A percentile compares a stretch with the other conserved stretches of the same genome.
Conservation (phyloP, 2,113 vertebrate genomes). For the Marmota flaviventris region DNA sequence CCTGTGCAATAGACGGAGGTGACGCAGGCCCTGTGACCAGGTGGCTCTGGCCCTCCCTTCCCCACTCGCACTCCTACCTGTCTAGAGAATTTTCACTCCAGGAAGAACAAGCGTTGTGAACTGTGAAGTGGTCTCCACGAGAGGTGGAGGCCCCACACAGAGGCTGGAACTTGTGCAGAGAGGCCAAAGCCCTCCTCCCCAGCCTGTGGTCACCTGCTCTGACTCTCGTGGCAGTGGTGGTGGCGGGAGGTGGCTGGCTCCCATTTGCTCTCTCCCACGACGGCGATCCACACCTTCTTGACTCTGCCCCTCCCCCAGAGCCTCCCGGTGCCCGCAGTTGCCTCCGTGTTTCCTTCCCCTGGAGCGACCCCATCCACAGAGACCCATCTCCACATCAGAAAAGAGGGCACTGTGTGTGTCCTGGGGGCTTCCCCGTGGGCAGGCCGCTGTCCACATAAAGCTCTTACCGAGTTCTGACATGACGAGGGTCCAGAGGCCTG, state of each 20-base stretch:
- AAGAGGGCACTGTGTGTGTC: neutral
- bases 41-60: too few species aligned
- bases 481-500: neutral
- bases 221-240: fast-evolving
- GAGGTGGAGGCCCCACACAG: too few species aligned
- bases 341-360: neutral
- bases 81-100: neutral
- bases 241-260: neutral
- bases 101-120: neutral
- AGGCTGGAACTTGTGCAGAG: neutral
- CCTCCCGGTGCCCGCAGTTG: neutral
- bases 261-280: neutral
- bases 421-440: neutral
- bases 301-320: neutral
- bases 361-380: neutral
- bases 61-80: neutral
- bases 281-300: neutral
- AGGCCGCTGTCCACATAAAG: neutral
- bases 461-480: neutral
- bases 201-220: neutral
- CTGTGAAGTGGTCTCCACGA: neutral
- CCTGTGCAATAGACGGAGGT: neutral
- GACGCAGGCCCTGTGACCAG: fast-evolving
- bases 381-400: neutral
- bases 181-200: too few species aligned